phyloP scores from a whole-genome alignment of 2,888 invertebrate species.

The Aphodius granarius region DNA sequence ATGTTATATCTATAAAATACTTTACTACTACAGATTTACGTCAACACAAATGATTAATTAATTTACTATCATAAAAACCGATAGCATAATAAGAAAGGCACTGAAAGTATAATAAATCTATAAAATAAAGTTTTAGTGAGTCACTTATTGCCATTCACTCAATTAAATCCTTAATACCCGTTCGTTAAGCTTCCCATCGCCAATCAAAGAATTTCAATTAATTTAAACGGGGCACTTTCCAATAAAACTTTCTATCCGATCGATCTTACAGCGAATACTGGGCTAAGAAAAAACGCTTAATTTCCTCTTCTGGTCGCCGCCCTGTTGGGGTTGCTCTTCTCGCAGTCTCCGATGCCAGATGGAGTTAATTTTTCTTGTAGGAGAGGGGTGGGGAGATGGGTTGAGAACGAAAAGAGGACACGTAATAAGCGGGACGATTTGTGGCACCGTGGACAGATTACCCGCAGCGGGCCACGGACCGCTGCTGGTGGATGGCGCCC shows the following conservation, averaged over 20 bases:
- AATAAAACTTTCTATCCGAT: neutral
- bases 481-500: constrained; percentile 5
- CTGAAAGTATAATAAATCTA: neutral
- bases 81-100: neutral
- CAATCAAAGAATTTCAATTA: neutral
- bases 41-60: too few relatives aligned
- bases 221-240: neutral
- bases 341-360: constrained; percentile 31
- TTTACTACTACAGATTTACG: too few relatives aligned
- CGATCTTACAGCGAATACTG: constrained; percentile 24
- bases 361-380: constrained; percentile 36
- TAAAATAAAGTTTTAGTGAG: neutral
- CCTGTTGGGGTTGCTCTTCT: constrained; percentile 9
- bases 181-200: neutral
- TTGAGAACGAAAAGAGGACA: constrained; percentile 10
- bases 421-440: constrained; percentile 33
- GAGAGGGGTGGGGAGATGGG: neutral
- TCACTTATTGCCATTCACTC: neutral
- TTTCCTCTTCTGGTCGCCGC: constrained; percentile 31
- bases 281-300: constrained; percentile 35
- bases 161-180: neutral
- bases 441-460: constrained; percentile 26
- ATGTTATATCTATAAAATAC: too few relatives aligned
- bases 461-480: constrained; percentile 13
- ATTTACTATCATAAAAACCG: too few relatives aligned